Evolutionary conservation across 1,140 invertebrate species (phyloP).

Genomic region (Heterodera carotae): DNA sequence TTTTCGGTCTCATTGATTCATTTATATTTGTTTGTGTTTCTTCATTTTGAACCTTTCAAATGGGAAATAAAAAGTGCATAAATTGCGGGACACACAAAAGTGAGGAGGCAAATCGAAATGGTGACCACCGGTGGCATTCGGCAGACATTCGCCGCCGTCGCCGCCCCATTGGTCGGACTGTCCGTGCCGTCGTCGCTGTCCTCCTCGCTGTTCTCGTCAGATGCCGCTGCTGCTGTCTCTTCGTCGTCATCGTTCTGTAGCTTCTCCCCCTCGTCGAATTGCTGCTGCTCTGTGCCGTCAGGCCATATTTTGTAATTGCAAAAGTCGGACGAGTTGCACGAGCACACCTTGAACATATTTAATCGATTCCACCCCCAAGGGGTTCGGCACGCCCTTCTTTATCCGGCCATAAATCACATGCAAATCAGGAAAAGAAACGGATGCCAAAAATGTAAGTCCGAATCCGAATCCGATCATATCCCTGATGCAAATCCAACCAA

Average conservation of each 20-base stretch:
- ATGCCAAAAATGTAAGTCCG: too few species aligned
- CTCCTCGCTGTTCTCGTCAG: background rate
- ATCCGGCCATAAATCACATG: too few species aligned
- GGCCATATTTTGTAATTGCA: constrained; percentile 50
- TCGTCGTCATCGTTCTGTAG: constrained; percentile 13
- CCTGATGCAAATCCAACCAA: too few species aligned
- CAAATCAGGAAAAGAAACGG: too few species aligned
- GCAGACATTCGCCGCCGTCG: background rate
- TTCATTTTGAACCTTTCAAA: background rate
- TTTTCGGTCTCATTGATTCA: too few species aligned
- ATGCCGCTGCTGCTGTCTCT: background rate
- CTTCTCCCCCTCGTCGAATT: background rate
- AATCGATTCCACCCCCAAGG: too few species aligned
- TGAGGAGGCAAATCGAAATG: background rate
- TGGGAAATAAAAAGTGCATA: background rate
- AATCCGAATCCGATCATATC: too few species aligned
- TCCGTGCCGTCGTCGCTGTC: background rate
- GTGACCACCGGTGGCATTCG: background rate
- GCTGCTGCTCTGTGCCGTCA: constrained; percentile 28
- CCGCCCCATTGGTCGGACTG: background rate
- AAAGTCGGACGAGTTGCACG: constrained; percentile 44
- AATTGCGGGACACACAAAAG: background rate
- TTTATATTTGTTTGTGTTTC: background rate
- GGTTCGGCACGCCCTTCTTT: too few species aligned
- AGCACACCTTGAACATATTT: constrained; percentile 40